phyloP scores from a whole-genome alignment of 2,797 vertebrate species.

The Dromococcyx pavoninus region DNA sequence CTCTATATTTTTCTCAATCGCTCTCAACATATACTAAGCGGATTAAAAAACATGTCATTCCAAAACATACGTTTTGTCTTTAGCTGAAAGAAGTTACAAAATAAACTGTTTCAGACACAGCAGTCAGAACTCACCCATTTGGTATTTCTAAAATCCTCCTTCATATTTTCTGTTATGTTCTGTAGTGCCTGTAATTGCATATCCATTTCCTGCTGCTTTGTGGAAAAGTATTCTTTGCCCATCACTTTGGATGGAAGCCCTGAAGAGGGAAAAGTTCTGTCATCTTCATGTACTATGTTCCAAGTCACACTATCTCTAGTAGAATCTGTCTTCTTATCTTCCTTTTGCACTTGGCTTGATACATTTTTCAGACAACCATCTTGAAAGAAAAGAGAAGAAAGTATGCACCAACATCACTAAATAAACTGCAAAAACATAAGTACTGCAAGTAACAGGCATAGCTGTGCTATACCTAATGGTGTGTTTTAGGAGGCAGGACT shows the following conservation, averaged over 20 bases:
- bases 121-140: constrained; percentile 73
- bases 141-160: constrained; percentile 82
- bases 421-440: neutral
- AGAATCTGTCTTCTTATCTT: neutral
- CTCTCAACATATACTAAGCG: neutral
- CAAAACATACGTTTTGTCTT: neutral
- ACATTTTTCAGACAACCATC: neutral
- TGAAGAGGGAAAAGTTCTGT: neutral
- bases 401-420: neutral
- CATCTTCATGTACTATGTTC: neutral
- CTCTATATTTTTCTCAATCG: neutral
- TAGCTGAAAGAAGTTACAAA: neutral
- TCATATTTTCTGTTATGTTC: constrained; percentile 85
- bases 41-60: neutral
- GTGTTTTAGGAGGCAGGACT: neutral
- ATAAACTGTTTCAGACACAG: neutral
- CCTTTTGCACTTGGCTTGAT: neutral
- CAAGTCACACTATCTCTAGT: constrained; percentile 42
- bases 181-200: constrained; percentile 82
- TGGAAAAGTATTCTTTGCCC: constrained; percentile 69
- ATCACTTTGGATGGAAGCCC: neutral
- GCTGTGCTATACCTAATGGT: neutral
- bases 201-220: constrained; percentile 82
- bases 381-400: neutral
- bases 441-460: neutral